Percentiles rank a stretch among this genome's conserved stretches.
These are phyloP conservation scores for Rotaria macrura DNA, from an alignment of 2,888 invertebrate species.

Conservation along the genomic window DNA sequence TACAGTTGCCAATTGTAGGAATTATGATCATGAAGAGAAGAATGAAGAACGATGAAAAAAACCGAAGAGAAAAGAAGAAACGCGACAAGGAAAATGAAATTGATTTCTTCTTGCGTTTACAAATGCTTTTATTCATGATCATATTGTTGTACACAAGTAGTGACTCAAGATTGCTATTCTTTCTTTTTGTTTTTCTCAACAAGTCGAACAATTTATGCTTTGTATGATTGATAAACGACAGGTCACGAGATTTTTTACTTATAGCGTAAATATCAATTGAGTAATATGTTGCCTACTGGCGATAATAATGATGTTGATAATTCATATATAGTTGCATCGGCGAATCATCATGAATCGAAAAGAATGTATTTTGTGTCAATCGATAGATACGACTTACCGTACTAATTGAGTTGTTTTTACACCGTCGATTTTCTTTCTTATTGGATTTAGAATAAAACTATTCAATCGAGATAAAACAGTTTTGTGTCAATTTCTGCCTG, in stretches of 20 bases:
- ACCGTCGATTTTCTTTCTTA: not conserved
- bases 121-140: not conserved
- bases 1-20: not conserved
- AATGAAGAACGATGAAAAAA: not conserved
- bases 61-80: not conserved
- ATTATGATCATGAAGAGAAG: not conserved
- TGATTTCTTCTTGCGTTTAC: not conserved
- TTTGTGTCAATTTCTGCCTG: not conserved
- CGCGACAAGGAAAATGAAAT: not conserved
- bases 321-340: not conserved
- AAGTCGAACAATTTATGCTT: not conserved
- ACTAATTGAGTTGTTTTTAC: not conserved
- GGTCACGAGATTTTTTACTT: not conserved
- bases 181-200: not conserved
- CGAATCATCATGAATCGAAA: not conserved
- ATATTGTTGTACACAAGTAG: too few relatives aligned
- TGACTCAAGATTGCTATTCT: not conserved
- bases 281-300: not conserved
- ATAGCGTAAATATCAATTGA: not conserved
- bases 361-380: not conserved
- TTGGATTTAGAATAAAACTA: not conserved
- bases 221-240: not conserved
- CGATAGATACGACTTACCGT: not conserved
- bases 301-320: not conserved
- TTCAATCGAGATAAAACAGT: not conserved